phyloP scores from a whole-genome alignment of 2,888 invertebrate genomes.

The Orchesella flavescens region DNA sequence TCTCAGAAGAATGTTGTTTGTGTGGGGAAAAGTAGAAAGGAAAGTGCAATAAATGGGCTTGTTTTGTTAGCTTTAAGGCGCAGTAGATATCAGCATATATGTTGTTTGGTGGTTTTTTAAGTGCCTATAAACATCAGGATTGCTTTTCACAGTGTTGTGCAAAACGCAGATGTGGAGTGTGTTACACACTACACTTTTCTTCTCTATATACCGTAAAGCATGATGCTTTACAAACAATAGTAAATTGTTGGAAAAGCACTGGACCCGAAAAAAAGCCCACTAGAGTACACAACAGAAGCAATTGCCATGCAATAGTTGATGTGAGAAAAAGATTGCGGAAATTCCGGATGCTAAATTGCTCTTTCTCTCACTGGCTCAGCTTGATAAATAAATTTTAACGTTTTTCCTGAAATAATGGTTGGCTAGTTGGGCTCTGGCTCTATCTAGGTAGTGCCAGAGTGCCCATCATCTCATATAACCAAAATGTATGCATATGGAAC shows the following conservation, averaged over 20 bases:
- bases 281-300: background rate
- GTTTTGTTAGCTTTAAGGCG: background rate
- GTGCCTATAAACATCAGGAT: conserved; percentile 9
- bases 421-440: too few relatives aligned
- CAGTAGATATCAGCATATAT: background rate
- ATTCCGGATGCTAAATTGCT: conserved; percentile 33
- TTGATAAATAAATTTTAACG: conserved; percentile 35
- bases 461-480: too few relatives aligned
- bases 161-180: too few relatives aligned
- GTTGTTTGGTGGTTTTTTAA: conserved; percentile 15
- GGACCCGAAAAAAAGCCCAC: background rate
- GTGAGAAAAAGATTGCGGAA: conserved; percentile 37
- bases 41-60: conserved; percentile 26
- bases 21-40: background rate
- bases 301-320: conserved; percentile 32
- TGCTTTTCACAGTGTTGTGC: background rate
- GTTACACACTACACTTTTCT: background rate
- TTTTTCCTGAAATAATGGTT: background rate
- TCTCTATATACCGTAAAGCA: too few relatives aligned
- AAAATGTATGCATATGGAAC: too few relatives aligned
- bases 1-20: background rate
- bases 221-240: too few relatives aligned
- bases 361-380: conserved; percentile 22
- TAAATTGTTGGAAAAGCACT: background rate
- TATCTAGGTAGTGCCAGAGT: too few relatives aligned